phyloP scores from a whole-genome alignment of 2,888 invertebrate genomes.

The Tineola bisselliella region DNA sequence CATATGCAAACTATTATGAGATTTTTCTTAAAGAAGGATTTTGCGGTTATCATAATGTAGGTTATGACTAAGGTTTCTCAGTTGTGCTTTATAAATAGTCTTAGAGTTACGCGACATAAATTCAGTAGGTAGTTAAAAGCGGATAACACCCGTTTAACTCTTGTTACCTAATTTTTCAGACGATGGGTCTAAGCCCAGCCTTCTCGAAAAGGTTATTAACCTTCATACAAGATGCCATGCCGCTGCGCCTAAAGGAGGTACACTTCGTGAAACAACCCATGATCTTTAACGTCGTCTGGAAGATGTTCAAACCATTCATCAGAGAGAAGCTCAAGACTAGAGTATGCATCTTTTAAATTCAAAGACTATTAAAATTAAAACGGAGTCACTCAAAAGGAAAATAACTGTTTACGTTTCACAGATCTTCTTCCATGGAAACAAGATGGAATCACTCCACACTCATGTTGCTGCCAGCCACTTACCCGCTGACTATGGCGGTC shows the following conservation, averaged over 20 bases:
- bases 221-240: constrained; percentile 90
- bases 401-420: too few species aligned
- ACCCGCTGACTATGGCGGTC: constrained; percentile 81
- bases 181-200: constrained; percentile 73
- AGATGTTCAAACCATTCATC: constrained; percentile 85
- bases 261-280: constrained; percentile 88
- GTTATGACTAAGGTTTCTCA: neutral
- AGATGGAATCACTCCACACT: constrained; percentile 81
- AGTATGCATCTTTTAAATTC: too few species aligned
- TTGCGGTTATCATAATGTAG: neutral
- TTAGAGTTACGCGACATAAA: too few species aligned
- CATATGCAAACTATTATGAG: too few species aligned
- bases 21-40: neutral
- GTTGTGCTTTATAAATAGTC: too few species aligned
- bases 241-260: constrained; percentile 82
- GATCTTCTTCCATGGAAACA: constrained; percentile 85
- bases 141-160: too few species aligned
- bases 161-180: too few species aligned
- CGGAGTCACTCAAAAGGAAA: too few species aligned
- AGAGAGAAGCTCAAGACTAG: constrained; percentile 79
- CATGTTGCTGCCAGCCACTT: constrained; percentile 73
- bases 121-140: too few species aligned
- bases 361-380: too few species aligned
- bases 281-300: constrained; percentile 86
- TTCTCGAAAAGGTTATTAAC: constrained; percentile 80